These are phyloP conservation scores for Corvus cornix DNA, from an alignment of 2,113 vertebrate species.

Conservation along the genomic window DNA sequence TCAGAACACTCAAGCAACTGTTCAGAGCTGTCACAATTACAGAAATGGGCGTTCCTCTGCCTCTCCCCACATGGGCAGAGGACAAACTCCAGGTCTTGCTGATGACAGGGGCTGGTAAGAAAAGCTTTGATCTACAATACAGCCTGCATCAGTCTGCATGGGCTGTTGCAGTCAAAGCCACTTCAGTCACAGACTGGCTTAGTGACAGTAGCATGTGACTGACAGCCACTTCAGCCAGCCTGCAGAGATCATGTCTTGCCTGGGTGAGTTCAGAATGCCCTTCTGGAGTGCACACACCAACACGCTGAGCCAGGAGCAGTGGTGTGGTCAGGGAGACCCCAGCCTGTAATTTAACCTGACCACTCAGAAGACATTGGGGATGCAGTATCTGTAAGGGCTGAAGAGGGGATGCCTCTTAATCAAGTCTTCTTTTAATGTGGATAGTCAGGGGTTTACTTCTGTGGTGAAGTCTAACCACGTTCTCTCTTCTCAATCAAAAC, in stretches of 20 bases:
- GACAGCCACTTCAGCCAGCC: background rate
- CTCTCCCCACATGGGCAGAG: background rate
- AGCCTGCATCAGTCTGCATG: background rate
- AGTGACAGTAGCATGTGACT: fast-evolving
- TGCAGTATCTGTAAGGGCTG: background rate
- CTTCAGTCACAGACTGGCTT: background rate
- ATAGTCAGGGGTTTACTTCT: background rate
- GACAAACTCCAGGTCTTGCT: background rate
- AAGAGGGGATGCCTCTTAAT: background rate
- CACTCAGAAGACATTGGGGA: background rate
- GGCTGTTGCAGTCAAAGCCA: background rate
- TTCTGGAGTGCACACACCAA: background rate
- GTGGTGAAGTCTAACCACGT: background rate
- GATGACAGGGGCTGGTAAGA: background rate
- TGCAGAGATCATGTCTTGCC: background rate
- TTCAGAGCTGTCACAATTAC: background rate
- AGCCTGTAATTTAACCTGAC: background rate
- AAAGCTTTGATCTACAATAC: background rate
- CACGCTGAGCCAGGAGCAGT: background rate
- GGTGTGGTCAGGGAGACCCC: background rate
- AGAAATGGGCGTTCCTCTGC: background rate
- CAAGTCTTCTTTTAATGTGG: background rate
- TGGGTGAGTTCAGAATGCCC: background rate
- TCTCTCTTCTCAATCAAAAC: background rate
- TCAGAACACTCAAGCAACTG: background rate